Base-by-base conservation (phyloP, 2,888 invertebrate genomes). In the Argyresthia albistria region DNA sequence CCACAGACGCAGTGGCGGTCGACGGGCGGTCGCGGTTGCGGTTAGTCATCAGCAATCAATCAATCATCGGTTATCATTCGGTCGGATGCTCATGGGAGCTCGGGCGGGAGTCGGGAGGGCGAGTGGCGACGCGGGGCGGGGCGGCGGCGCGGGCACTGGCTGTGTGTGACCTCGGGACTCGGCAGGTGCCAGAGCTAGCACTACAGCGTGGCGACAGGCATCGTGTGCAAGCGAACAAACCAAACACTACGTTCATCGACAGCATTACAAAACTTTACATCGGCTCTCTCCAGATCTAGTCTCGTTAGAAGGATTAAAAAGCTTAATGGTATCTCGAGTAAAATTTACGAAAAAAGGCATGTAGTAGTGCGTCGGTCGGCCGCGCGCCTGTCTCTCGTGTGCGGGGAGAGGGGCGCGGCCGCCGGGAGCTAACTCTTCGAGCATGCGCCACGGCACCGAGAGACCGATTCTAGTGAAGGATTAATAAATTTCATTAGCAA, bases 401-500 rank as follows among this genome's bases (percentile, higher is more conserved):
- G 60, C 68, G 75, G 76, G 80, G 83, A 81, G 82, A 82, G 83
- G 81, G 76, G 84, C 86, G 83, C 84, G 84, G 84, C 80, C 83
- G 80, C 83, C 84, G 84, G 78, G 81, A 80, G 78, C 88, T 86
- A 84, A 82, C 86, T 86, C 86, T 80, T 81, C 84, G 84, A 89
- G 90, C 91, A 91, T 91, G 91, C 91, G 88, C 88, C 88, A 87
- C 87, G 88, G 88, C 91, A 91, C 91, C 91, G 91, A 92, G 91
- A 91, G 91, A 91, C 91, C 91, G 90, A 91, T 90, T 90, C 91
- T 90, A 90, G 89, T 89, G 88, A 88, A 88, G 88, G 88, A 88
- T 88, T 86, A 88, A 87, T 86, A 87, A 87, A 86, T 80, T 82
- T 84, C 80, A 87, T 87, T 88, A 88, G 84, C 88, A 88, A 88